These are phyloP conservation scores for Troides aeacus DNA, from an alignment of 2,888 invertebrate species.

Conservation along the genomic window DNA sequence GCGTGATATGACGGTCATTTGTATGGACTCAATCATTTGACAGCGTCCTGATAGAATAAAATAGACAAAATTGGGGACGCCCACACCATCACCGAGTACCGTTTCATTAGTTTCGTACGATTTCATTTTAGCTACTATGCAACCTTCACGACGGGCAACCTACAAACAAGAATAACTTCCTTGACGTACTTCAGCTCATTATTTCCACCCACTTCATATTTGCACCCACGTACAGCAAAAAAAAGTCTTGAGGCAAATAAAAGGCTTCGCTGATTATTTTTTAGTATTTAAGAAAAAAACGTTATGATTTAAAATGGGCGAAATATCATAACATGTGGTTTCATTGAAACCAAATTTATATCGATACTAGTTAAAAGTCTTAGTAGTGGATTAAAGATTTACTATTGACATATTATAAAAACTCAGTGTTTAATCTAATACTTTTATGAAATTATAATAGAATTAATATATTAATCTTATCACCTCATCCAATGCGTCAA, in stretches of 20 bases:
- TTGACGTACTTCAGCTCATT: not conserved
- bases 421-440: not conserved
- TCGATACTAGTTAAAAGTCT: no score
- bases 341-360: no score
- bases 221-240: not conserved
- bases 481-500: conserved; percentile 79
- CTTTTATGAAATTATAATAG: not conserved
- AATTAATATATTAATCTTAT: not conserved
- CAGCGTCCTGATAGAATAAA: conserved; percentile 81
- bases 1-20: conserved; percentile 57
- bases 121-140: conserved; percentile 82
- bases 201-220: not conserved
- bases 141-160: conserved; percentile 82
- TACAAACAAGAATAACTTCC: conserved; percentile 37
- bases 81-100: conserved; percentile 74
- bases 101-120: conserved; percentile 78
- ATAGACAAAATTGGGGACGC: conserved; percentile 72
- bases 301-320: no score
- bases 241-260: not conserved
- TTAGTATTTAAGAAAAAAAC: no score
- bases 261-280: not conserved
- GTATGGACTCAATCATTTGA: conserved; percentile 80
- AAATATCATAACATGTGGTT: no score
- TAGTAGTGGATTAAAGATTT: no score
- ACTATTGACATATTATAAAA: not conserved